phyloP scores from a whole-genome alignment of 2,113 vertebrate genomes.

The Istiophorus platypterus region DNA sequence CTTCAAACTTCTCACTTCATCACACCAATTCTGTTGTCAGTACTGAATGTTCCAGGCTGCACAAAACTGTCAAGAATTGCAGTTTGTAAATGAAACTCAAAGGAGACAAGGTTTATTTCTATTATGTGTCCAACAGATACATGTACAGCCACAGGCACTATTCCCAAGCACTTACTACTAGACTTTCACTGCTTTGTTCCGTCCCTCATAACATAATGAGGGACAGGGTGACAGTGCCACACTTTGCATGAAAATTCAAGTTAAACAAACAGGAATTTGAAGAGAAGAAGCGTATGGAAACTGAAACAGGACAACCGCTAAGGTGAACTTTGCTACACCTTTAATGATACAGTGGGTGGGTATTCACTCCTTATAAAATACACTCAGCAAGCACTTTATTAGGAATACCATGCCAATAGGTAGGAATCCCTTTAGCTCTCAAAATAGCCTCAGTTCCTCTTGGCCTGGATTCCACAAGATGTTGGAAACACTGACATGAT shows the following conservation, averaged over 20 bases:
- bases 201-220: background rate
- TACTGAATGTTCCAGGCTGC: background rate
- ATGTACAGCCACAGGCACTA: background rate
- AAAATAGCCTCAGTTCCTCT: too few species aligned
- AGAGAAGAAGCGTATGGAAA: background rate
- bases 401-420: too few species aligned
- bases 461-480: too few species aligned
- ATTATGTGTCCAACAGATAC: background rate
- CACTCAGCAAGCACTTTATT: too few species aligned
- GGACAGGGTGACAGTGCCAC: background rate
- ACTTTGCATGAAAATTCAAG: background rate
- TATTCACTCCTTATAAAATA: background rate
- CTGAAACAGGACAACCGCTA: too few species aligned
- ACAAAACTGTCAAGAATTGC: background rate
- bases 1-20: background rate
- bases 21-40: background rate
- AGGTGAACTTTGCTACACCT: background rate
- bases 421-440: too few species aligned
- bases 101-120: background rate
- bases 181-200: background rate
- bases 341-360: background rate
- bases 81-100: background rate
- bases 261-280: background rate
- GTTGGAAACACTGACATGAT: too few species aligned
- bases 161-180: background rate